A percentile compares a stretch with the other conserved stretches of the same genome.
Evolutionary conservation across 1,140 invertebrate species (phyloP).

Genomic region (Potamilus streckersoni): DNA sequence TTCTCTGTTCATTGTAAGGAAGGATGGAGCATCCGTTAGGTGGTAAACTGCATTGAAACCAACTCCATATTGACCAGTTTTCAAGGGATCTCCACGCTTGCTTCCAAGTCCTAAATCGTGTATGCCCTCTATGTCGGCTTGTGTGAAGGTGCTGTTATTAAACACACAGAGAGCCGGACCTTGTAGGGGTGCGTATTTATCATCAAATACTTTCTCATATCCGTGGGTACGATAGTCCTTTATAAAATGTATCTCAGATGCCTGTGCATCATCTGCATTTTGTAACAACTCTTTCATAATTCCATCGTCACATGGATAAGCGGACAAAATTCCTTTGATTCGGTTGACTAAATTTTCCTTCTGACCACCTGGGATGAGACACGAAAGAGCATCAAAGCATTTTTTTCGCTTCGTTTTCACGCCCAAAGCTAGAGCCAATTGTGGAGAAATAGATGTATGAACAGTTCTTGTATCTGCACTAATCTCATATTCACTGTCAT

Average conservation of each 20-base stretch:
- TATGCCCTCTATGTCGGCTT: conserved; percentile 55
- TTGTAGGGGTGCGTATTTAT: conserved; percentile 47
- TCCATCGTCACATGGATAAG: conserved; percentile 51
- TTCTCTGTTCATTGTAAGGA: conserved; percentile 41
- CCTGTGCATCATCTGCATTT: conserved; percentile 69
- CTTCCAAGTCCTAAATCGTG: conserved; percentile 53
- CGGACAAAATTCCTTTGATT: conserved; percentile 49
- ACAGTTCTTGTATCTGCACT: conserved; percentile 18
- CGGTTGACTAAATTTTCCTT: conserved; percentile 51
- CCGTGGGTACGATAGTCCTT: conserved; percentile 47
- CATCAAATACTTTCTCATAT: conserved; percentile 35
- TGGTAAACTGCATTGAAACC: conserved; percentile 65
- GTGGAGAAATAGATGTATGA: conserved; percentile 18
- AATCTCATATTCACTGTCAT: conserved; percentile 25
- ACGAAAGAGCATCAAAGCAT: conserved; percentile 6
- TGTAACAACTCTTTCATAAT: conserved; percentile 57
- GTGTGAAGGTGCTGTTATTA: conserved; percentile 57
- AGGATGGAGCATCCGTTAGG: conserved; percentile 59
- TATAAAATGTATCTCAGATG: conserved; percentile 58
- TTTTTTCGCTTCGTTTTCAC: conserved; percentile 24
- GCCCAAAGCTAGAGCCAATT: conserved; percentile 17
- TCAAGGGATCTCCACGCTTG: conserved; percentile 42
- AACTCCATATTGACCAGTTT: conserved; percentile 59
- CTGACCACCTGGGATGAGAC: conserved; percentile 38
- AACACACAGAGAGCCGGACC: conserved; percentile 59